These are phyloP conservation scores for Sylvietta virens DNA, from an alignment of 2,113 vertebrate species.

Conservation along the genomic window DNA sequence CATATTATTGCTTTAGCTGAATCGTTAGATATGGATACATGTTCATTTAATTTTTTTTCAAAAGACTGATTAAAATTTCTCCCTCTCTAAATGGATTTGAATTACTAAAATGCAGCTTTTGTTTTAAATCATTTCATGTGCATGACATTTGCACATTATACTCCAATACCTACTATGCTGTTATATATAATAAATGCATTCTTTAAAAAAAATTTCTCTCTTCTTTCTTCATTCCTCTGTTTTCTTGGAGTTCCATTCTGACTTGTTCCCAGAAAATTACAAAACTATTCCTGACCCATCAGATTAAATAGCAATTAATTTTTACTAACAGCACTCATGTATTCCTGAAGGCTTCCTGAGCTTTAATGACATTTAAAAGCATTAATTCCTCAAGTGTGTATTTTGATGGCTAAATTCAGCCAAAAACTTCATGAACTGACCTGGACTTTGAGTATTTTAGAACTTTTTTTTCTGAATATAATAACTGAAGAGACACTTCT, in stretches of 20 bases:
- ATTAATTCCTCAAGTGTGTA: background rate
- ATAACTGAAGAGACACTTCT: background rate
- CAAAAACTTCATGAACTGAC: background rate
- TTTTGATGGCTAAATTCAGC: background rate
- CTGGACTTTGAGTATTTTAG: background rate
- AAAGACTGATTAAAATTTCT: background rate
- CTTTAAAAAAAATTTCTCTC: background rate
- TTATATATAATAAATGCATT: background rate
- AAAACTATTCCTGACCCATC: background rate
- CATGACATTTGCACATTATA: background rate
- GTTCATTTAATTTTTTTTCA: background rate
- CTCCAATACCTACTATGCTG: background rate
- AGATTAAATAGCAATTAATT: background rate
- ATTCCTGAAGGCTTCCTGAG: background rate
- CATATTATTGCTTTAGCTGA: background rate
- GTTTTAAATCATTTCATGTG: background rate
- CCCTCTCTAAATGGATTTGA: background rate
- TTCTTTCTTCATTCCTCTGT: background rate
- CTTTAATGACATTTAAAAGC: background rate
- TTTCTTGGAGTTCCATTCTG: background rate
- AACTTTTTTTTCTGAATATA: background rate
- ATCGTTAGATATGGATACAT: background rate
- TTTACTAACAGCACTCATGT: background rate
- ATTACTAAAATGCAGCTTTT: background rate
- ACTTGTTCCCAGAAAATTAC: background rate